These are phyloP conservation scores for Aphidius colemani DNA, from an alignment of 2,888 invertebrate species.

Conservation along the genomic window DNA sequence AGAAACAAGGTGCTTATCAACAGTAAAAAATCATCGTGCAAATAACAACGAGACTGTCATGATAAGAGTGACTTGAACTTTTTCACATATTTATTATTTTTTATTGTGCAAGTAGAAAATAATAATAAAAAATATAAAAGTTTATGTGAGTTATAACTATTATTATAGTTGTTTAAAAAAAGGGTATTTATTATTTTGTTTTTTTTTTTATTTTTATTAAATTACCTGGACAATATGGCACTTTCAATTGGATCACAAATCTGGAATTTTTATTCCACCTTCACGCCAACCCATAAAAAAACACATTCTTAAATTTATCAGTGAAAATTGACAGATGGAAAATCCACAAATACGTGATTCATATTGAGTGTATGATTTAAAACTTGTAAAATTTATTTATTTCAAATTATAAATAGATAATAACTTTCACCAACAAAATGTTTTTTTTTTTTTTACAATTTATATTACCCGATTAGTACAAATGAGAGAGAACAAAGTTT, in stretches of 20 bases:
- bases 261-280: constrained; percentile 55
- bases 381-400: constrained; percentile 9
- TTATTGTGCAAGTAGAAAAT: neutral
- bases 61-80: neutral
- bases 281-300: constrained; percentile 55
- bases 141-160: neutral
- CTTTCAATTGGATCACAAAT: constrained; percentile 43
- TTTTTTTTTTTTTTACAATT: constrained; percentile 5
- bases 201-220: constrained; percentile 16
- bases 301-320: constrained; percentile 48
- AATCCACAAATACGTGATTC: constrained; percentile 37
- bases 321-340: constrained; percentile 33
- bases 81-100: neutral
- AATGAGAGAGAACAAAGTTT: too few species aligned
- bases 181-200: constrained; percentile 11
- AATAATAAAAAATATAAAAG: neutral
- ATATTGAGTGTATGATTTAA: constrained; percentile 26
- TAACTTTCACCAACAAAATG: neutral
- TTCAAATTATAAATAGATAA: neutral
- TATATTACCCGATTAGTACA: too few species aligned
- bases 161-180: too few species aligned
- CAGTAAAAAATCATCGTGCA: constrained; percentile 45
- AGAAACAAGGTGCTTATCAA: constrained; percentile 39
- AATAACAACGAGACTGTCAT: constrained; percentile 39
- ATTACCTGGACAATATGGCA: constrained; percentile 22